A percentile compares a stretch with the other conserved stretches of the same genome.
phyloP scores from a whole-genome alignment of 2,113 vertebrate genomes.

The Lycocorax pyrrhopterus region DNA sequence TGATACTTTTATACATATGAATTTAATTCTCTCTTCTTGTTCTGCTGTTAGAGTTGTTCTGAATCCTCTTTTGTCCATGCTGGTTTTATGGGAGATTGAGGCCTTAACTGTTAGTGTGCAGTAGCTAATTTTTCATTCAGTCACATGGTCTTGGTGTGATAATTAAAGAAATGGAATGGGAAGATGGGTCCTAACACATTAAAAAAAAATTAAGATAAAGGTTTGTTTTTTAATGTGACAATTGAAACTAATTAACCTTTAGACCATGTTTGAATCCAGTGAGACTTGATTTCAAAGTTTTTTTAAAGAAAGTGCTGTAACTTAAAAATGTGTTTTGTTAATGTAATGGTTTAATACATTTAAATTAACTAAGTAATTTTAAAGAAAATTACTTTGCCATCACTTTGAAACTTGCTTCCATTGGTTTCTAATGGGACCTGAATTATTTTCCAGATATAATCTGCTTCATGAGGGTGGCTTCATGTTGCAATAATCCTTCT shows the following conservation, averaged over 20 bases:
- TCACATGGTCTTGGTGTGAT: background rate
- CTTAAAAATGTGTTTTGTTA: background rate
- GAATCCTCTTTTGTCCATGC: background rate
- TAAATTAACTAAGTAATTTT: conserved; percentile 7
- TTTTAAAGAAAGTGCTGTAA: background rate
- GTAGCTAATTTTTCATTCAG: background rate
- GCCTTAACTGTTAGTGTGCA: background rate
- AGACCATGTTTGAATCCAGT: background rate
- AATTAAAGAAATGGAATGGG: background rate
- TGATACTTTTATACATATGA: background rate
- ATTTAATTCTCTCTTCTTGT: background rate
- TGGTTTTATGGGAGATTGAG: background rate
- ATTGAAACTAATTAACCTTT: background rate
- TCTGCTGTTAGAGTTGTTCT: background rate
- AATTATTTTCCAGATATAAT: background rate
- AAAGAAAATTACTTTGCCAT: conserved; percentile 9
- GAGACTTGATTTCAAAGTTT: conserved; percentile 3
- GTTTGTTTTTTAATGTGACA: background rate
- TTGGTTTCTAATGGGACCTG: conserved; percentile 5
- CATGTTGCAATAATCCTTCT: background rate
- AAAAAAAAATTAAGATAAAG: background rate
- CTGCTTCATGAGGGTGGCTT: conserved; percentile 7
- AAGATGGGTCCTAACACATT: background rate
- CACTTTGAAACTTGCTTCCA: conserved; percentile 11
- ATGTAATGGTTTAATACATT: conserved; percentile 15